Conservation (phyloP, 2,888 invertebrate genomes). For the Thumatha senex region DNA sequence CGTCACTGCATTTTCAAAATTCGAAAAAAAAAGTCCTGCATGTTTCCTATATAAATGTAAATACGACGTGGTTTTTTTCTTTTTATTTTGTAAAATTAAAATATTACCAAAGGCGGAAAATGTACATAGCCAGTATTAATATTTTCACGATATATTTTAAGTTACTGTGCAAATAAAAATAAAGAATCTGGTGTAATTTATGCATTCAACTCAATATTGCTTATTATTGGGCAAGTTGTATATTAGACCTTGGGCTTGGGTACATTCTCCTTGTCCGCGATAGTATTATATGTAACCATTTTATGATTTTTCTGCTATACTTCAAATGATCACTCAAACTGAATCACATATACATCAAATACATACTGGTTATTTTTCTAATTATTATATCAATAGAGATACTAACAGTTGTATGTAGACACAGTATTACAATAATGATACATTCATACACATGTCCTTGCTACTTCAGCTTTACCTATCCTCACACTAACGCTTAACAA, state of each 20-base stretch:
- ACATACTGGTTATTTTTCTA: not conserved
- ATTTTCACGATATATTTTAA: not conserved
- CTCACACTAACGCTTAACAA: conserved; percentile 29
- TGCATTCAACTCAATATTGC: not conserved
- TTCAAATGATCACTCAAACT: not conserved
- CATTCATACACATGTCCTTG: conserved; percentile 13
- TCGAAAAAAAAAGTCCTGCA: too few relatives aligned
- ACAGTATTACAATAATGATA: not conserved
- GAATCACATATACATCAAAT: not conserved
- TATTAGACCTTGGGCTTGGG: not conserved
- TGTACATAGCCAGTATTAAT: not conserved
- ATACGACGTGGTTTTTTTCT: not conserved
- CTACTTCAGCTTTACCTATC: conserved; percentile 25
- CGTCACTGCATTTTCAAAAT: too few relatives aligned
- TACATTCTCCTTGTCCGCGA: not conserved
- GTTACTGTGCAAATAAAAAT: not conserved
- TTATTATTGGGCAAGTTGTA: not conserved
- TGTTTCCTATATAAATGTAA: not conserved
- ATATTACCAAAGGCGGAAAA: not conserved
- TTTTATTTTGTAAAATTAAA: not conserved
- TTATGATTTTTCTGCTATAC: not conserved
- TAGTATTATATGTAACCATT: not conserved
- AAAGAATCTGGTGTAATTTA: not conserved
- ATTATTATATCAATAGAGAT: too few relatives aligned
- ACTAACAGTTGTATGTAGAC: too few relatives aligned